Evolutionary conservation across 2,113 vertebrate species (phyloP).

Genomic region (Ameiurus melas): DNA sequence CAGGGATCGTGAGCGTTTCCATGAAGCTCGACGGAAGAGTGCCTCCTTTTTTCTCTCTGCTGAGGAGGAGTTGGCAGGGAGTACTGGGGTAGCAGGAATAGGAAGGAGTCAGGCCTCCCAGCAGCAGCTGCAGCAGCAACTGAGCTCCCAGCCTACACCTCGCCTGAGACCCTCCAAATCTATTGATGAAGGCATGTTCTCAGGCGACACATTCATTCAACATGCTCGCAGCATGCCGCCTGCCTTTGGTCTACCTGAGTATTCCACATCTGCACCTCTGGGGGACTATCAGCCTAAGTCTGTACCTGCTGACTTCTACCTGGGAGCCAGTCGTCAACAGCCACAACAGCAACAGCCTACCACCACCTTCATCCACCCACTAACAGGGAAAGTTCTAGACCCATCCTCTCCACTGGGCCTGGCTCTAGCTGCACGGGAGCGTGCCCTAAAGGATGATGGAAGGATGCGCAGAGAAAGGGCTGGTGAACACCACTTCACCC

Average conservation of each 20-base stretch:
- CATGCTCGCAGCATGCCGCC: slow-evolving; percentile 80
- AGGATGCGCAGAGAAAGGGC: slow-evolving; percentile 68
- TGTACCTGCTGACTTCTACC: slow-evolving; percentile 74
- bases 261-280: slow-evolving; percentile 66
- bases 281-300: slow-evolving; percentile 77
- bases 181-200: slow-evolving; percentile 93
- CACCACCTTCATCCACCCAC: slow-evolving; percentile 86
- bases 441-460: slow-evolving; percentile 83
- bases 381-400: slow-evolving; percentile 89
- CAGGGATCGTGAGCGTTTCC: slow-evolving; percentile 84
- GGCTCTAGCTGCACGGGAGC: slow-evolving; percentile 85
- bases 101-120: slow-evolving; percentile 67
- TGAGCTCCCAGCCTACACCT: slow-evolving; percentile 65
- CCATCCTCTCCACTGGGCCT: slow-evolving; percentile 86
- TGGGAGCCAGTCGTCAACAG: slow-evolving; percentile 60
- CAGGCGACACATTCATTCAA: slow-evolving; percentile 83
- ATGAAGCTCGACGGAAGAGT: slow-evolving; percentile 83
- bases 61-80: slow-evolving; percentile 73
- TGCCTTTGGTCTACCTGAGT: slow-evolving; percentile 76
- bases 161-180: slow-evolving; percentile 87
- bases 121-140: slow-evolving; percentile 62
- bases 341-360: slow-evolving; percentile 50
- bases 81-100: slow-evolving; percentile 54
- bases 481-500: slow-evolving; percentile 71
- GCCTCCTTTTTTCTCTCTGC: slow-evolving; percentile 90